Evolutionary conservation across 2,888 invertebrate genomes (phyloP), one percentile per base, ranked within the genome.

Genomic region (Diaperis boleti): DNA sequence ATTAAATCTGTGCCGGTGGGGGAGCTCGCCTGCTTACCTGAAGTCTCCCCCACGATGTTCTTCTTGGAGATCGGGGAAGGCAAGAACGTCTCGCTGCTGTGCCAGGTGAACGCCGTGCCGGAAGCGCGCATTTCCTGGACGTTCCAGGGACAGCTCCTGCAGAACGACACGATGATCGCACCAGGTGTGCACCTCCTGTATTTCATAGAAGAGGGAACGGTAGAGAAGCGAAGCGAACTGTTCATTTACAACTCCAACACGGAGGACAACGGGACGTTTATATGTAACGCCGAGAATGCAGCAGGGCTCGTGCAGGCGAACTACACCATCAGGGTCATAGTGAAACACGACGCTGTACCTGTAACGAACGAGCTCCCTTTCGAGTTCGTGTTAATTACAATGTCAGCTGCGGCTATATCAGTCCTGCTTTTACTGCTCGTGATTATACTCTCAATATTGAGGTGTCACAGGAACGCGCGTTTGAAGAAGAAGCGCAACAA

Each of bases 181-280:
- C 84, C 86, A 11, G 90, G 89, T 62, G 82, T 88, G 47, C 88
- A 88, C 73, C 84, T 91, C 74, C 84, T 89, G 71, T 91, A 89
- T 81, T 90, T 86, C 72, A 85, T 89, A 7, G 90, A 91, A 74
- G 90, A 89, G 72, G 89, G 89, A 10, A 44, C 85, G 0, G 88
- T 88, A 69, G 90, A 91, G 75, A 91, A 91, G 81, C 87, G 87
- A 67, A 92, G 92, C 74, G 92, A 92, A 79, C 84, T 94, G 59
- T 89, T 90, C 74, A 90, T 94, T 72, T 89, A 89, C 75, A 91
- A 92, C 77, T 88, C 91, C 13, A 89, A 88, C 20, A 86, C 85
- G 31, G 91, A 91, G 67, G 92, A 94, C 76, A 94, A 94, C 74
- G 95, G 95, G 2, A 92, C 91, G 5, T 95, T 93, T 77, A 87